Percentiles rank a stretch among this genome's conserved stretches.
These are phyloP conservation scores for Lordiphosa stackelbergi DNA, from an alignment of 1,140 invertebrate species.

Conservation along the genomic window DNA sequence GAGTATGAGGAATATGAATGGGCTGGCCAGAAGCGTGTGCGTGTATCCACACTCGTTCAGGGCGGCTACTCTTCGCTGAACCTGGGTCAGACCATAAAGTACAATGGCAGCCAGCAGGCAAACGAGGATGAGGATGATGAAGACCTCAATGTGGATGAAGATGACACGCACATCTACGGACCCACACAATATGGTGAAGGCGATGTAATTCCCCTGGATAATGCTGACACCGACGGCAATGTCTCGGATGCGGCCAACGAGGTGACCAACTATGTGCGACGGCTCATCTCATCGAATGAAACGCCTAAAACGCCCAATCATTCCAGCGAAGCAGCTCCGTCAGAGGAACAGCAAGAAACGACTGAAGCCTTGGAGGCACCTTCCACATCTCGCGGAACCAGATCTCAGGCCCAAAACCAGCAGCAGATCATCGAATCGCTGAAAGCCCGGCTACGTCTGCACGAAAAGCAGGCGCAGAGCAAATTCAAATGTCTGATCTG, in stretches of 20 bases:
- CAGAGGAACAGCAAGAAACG: constrained; percentile 8
- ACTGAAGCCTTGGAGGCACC: constrained; percentile 38
- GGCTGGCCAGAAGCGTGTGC: constrained; percentile 86
- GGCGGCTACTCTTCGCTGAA: constrained; percentile 83
- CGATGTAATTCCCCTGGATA: constrained; percentile 82
- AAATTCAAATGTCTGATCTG: constrained; percentile 90
- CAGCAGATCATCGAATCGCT: constrained; percentile 86
- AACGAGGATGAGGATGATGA: constrained; percentile 84
- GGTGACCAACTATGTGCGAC: constrained; percentile 78
- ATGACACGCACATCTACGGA: constrained; percentile 87
- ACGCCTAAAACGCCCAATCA: constrained; percentile 31
- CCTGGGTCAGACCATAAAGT: constrained; percentile 79
- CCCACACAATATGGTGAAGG: constrained; percentile 89
- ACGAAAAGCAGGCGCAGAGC: constrained; percentile 79
- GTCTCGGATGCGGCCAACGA: constrained; percentile 67
- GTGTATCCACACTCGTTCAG: constrained; percentile 83
- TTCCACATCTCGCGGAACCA: constrained; percentile 45
- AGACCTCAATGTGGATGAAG: constrained; percentile 87
- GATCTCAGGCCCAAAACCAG: constrained; percentile 55
- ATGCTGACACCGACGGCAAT: constrained; percentile 77
- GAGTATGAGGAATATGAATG: constrained; percentile 90
- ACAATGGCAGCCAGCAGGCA: constrained; percentile 62
- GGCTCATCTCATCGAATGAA: constrained; percentile 59
- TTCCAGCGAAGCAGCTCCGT: constrained; percentile 33
- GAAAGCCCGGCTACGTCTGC: constrained; percentile 83